phyloP scores from a whole-genome alignment of 2,113 vertebrate species.

The Anoura caudifer region DNA sequence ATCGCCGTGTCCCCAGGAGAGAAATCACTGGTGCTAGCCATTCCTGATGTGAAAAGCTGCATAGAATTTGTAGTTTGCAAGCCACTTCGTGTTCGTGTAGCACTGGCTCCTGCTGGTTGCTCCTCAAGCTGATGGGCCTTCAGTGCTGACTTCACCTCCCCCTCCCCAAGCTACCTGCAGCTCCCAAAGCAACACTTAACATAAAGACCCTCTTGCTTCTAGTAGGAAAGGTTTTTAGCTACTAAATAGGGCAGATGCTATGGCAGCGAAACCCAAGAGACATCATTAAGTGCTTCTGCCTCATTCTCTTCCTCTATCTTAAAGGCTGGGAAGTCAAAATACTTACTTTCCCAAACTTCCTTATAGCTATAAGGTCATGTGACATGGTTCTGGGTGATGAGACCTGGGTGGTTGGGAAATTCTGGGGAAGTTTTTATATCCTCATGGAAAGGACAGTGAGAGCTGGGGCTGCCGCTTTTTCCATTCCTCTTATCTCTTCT shows the following conservation, averaged over 20 bases:
- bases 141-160: not conserved
- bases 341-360: not conserved
- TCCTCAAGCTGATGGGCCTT: not conserved
- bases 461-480: not conserved
- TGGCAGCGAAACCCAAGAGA: not conserved
- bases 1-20: accelerated
- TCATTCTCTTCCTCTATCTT: not conserved
- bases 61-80: no score
- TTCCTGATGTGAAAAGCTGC: accelerated
- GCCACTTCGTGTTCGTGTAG: accelerated
- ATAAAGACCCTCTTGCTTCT: not conserved
- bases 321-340: not conserved
- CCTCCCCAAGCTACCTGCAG: not conserved
- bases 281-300: not conserved
- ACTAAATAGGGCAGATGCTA: not conserved
- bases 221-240: not conserved
- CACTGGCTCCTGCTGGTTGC: not conserved
- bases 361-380: not conserved
- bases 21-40: no score
- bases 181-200: not conserved
- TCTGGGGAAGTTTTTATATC: not conserved
- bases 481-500: not conserved
- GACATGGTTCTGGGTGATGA: not conserved
- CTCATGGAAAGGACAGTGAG: not conserved
- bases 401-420: not conserved